These are phyloP conservation scores for Latheticus oryzae DNA, from an alignment of 2,888 invertebrate genomes.

Conservation along the genomic window DNA sequence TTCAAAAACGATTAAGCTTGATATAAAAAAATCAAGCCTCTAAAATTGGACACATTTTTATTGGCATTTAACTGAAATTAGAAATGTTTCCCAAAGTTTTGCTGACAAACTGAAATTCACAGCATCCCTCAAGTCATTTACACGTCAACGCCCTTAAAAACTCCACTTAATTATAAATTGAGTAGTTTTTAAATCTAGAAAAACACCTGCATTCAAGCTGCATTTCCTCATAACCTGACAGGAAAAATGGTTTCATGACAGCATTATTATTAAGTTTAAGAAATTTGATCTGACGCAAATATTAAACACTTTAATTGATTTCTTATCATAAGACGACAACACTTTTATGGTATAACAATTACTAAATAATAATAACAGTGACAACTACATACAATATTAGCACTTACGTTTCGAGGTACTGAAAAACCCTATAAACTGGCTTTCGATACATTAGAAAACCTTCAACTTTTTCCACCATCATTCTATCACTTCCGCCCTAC, in stretches of 20 bases:
- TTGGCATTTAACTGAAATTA: no score
- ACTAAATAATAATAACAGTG: constrained; percentile 26
- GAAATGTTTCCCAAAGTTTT: no score
- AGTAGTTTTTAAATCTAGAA: background rate
- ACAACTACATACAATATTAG: no score
- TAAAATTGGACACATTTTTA: no score
- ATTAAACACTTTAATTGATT: no score
- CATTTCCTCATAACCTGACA: background rate
- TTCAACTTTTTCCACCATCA: constrained; percentile 81
- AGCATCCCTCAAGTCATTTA: constrained; percentile 8
- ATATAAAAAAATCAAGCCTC: no score
- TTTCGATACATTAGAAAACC: constrained; percentile 83
- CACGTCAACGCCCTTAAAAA: background rate
- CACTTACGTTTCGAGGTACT: constrained; percentile 86
- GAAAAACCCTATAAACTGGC: constrained; percentile 84
- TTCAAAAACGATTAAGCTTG: no score
- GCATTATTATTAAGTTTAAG: no score
- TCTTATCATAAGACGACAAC: no score
- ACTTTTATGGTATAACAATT: no score
- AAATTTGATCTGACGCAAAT: no score
- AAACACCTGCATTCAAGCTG: background rate
- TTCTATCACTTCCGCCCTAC: constrained; percentile 53
- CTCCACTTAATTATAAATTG: background rate
- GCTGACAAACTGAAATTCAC: constrained; percentile 11
- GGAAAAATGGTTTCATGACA: no score